A percentile compares a stretch with the other conserved stretches of the same genome.
phyloP scores from a whole-genome alignment of 2,797 vertebrate species.

The Euthynnus affinis region DNA sequence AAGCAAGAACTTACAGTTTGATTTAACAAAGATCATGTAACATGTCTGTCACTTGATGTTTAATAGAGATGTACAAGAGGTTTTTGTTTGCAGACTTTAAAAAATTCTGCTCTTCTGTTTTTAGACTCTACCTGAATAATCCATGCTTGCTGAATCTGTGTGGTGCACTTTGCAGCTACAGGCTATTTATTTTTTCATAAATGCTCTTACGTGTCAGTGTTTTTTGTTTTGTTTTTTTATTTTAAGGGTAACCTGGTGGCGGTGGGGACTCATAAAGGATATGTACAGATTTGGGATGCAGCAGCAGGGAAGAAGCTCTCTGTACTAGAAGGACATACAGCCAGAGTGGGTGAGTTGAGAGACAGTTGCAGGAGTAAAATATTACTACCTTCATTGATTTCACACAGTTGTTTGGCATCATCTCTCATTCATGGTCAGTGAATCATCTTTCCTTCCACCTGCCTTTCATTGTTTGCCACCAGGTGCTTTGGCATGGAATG shows the following conservation, averaged over 20 bases:
- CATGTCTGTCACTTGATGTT: not conserved
- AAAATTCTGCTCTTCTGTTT: not conserved
- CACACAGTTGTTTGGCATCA: slow-evolving; percentile 18
- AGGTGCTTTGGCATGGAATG: slow-evolving; percentile 99
- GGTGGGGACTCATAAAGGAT: slow-evolving; percentile 90
- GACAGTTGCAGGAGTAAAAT: not conserved
- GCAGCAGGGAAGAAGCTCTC: slow-evolving; percentile 97
- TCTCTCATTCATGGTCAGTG: slow-evolving; percentile 8
- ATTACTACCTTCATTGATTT: slow-evolving; percentile 2
- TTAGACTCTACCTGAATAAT: not conserved
- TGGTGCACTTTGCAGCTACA: not conserved
- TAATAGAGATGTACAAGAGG: slow-evolving; percentile 1
- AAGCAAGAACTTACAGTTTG: not conserved
- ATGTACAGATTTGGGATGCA: slow-evolving; percentile 97
- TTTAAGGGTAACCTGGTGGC: slow-evolving; percentile 88
- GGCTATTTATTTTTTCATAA: not conserved
- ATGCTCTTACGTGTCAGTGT: not conserved
- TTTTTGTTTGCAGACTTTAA: not conserved
- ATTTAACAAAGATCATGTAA: not conserved
- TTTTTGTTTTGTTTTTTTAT: slow-evolving; percentile 41
- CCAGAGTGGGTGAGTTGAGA: slow-evolving; percentile 94
- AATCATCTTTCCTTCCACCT: slow-evolving; percentile 12
- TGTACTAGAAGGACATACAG: slow-evolving; percentile 95
- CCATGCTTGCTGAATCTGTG: not conserved
- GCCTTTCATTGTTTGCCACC: slow-evolving; percentile 11